Evolutionary conservation across 2,888 invertebrate genomes (phyloP).

Genomic region (Xanthia togata): DNA sequence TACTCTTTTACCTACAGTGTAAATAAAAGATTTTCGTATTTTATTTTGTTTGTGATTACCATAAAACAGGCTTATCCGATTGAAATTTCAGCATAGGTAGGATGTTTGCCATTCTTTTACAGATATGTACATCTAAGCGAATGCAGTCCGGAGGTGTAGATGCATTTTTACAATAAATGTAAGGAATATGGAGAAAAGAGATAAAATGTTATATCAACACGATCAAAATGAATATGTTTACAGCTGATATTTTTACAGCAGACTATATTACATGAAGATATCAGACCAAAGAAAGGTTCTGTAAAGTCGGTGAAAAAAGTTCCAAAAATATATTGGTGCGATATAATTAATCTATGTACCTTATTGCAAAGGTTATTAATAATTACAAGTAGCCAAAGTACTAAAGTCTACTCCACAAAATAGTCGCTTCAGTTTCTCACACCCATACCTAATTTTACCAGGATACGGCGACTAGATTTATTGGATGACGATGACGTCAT

Average conservation of each 20-base stretch:
- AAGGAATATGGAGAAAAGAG: neutral
- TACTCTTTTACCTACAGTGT: neutral
- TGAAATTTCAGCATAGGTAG: constrained; percentile 5
- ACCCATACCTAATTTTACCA: constrained; percentile 25
- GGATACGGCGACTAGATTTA: constrained; percentile 40
- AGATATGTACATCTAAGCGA: constrained; percentile 3
- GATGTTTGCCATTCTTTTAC: constrained; percentile 20
- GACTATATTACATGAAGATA: neutral
- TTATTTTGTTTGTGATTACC: constrained; percentile 29
- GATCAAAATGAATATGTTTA: neutral
- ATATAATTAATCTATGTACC: neutral
- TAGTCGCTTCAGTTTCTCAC: neutral
- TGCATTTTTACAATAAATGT: constrained; percentile 4
- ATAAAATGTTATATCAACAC: too few species aligned
- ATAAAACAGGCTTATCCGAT: constrained; percentile 38
- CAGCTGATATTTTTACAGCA: neutral
- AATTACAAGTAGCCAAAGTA: neutral
- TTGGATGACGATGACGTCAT: constrained; percentile 54
- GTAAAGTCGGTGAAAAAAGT: neutral
- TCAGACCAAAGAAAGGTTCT: neutral
- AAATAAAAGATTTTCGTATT: constrained; percentile 6
- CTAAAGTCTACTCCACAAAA: neutral
- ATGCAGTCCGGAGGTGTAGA: neutral
- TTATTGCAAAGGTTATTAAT: neutral
- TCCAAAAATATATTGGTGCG: too few species aligned